These are phyloP conservation scores for Heliconius cydno DNA, from an alignment of 2,888 invertebrate species.

Conservation along the genomic window DNA sequence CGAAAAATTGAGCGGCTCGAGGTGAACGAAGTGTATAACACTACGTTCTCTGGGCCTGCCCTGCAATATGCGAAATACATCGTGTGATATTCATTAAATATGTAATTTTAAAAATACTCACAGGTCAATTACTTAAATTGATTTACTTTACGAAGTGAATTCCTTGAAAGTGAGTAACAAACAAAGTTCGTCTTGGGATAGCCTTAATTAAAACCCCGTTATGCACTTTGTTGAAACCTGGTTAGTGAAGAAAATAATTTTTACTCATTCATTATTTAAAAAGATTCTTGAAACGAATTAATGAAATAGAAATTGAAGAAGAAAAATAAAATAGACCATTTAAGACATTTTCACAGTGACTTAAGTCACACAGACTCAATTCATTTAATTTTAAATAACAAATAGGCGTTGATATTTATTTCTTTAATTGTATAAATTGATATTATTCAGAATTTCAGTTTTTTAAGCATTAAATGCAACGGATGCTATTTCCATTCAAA, in stretches of 20 bases:
- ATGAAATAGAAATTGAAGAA: not conserved
- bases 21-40: not conserved
- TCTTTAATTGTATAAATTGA: too few species aligned
- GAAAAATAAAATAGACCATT: too few species aligned
- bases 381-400: too few species aligned
- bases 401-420: too few species aligned
- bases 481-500: too few species aligned
- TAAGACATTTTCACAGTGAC: too few species aligned
- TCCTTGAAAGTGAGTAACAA: constrained; percentile 3
- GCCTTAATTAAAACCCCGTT: constrained; percentile 28
- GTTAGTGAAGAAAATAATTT: constrained; percentile 10
- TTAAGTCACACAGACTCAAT: too few species aligned
- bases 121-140: not conserved
- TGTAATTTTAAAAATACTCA: not conserved
- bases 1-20: not conserved
- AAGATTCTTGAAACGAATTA: not conserved
- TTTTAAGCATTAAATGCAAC: too few species aligned
- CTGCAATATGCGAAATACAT: not conserved
- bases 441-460: too few species aligned
- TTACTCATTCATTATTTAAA: not conserved
- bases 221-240: constrained; percentile 19
- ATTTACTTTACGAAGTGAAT: not conserved
- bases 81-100: not conserved
- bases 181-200: constrained; percentile 20
- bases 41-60: not conserved